Base-by-base conservation (phyloP, 2,888 invertebrate species). In the Zelleria hepariella region DNA sequence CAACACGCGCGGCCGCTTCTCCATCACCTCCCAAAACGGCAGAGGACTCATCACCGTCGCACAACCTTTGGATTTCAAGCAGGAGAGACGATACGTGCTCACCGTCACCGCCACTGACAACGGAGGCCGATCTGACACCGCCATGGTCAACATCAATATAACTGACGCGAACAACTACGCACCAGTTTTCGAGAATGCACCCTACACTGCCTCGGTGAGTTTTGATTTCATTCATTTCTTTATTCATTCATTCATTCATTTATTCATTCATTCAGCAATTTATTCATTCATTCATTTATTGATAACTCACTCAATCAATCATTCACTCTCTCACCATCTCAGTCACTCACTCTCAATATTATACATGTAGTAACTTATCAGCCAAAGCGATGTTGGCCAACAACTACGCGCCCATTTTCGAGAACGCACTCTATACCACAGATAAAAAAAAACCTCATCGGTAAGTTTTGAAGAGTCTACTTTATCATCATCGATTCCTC, bases 161-260 rank as follows among this genome's bases (percentile, higher is more conserved):
- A 95, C 96, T 0, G 98, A 98, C 81, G 97, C 98, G 0, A 98
- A 98, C 79, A 97, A 98, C 72, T 96, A 94, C 74, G 93, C 96
- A 0, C 98, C 98, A 0, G 94, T 94, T 1, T 98, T 98, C 73
- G 96, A 97, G 75, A 96, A 96, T 73, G 96, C 97, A 0, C 98
- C 98, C 0, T 98, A 98, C 74, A 93, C 95, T 1, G 94, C 96
- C 1, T 94, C 94, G 59, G 94, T 91, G 74, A 86, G 88, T 75
- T 10, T 6, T n/a, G 15, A 42, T n/a, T n/a, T n/a, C n/a, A n/a
- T n/a, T n/a, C n/a, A n/a, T n/a, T n/a, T n/a, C n/a, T n/a, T n/a
- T n/a, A n/a, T n/a, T n/a, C n/a, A n/a, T n/a, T n/a, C n/a, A n/a
- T n/a, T n/a, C n/a, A n/a, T n/a, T n/a, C n/a, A n/a, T n/a, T n/a